These are phyloP conservation scores for Brenthis hecate DNA, from an alignment of 2,888 invertebrate genomes.

Conservation along the genomic window DNA sequence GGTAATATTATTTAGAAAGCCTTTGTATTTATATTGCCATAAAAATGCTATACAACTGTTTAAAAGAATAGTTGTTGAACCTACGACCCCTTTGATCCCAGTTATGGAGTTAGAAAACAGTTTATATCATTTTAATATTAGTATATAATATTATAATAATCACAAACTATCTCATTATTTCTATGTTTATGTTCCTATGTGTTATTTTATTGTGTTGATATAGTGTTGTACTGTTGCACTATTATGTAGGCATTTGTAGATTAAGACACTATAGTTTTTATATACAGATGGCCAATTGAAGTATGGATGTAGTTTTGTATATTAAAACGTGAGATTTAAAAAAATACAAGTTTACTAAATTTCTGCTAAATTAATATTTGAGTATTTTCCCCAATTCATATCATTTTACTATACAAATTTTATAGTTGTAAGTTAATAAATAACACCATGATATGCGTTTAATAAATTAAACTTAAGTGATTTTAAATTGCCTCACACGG, in stretches of 20 bases:
- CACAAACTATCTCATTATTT: conserved; percentile 10
- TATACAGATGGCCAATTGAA: background rate
- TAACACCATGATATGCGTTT: no score
- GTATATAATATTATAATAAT: background rate
- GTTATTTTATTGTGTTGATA: conserved; percentile 6
- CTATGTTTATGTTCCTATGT: conserved; percentile 7
- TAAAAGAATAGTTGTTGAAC: background rate
- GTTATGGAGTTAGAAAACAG: no score
- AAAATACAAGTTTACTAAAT: no score
- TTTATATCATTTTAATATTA: conserved; percentile 2
- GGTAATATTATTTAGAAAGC: conserved; percentile 4
- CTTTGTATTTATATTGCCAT: conserved; percentile 10
- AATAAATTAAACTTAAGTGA: no score
- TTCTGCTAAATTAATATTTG: no score
- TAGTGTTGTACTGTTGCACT: conserved; percentile 17
- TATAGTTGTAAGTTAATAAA: no score
- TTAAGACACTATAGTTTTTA: conserved; percentile 20
- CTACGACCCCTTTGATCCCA: background rate
- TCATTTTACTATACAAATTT: no score
- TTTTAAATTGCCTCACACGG: no score
- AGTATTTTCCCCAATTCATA: no score
- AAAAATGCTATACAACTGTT: background rate
- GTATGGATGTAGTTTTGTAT: background rate
- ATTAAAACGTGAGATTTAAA: background rate
- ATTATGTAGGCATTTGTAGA: conserved; percentile 35